Conservation (phyloP, 53 echinoderm and acorn worm genomes). For the Mesocentrotus franciscanus region DNA sequence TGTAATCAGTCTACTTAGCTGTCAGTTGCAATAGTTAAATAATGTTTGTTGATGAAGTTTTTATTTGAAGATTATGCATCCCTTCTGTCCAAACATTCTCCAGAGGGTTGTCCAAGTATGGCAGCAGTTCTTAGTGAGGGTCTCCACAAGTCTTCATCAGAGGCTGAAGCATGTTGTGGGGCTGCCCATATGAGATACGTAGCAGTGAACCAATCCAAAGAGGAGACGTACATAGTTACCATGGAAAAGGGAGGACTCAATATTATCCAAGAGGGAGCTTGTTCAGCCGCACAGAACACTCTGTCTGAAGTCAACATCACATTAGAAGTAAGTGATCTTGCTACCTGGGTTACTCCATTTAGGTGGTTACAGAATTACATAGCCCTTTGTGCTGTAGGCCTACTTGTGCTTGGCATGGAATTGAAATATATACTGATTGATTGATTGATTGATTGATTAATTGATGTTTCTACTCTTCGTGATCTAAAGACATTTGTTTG, state of each 20-base stretch:
- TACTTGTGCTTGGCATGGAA: no score
- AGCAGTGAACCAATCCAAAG: not conserved
- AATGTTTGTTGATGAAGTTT: not conserved
- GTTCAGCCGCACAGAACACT: not conserved
- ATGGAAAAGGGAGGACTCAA: not conserved
- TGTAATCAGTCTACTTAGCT: not conserved
- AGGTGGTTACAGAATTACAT: no score
- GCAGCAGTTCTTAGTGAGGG: not conserved
- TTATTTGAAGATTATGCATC: not conserved
- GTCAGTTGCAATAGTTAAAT: not conserved
- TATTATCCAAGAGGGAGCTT: not conserved
- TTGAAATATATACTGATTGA: no score
- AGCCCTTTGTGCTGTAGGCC: no score
- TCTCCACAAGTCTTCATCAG: not conserved
- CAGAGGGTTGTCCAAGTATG: conserved; percentile 33
- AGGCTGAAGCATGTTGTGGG: not conserved
- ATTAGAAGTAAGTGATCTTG: not conserved
- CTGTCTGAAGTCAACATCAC: conserved; percentile 14
- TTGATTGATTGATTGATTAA: no score
- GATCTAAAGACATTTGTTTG: no score
- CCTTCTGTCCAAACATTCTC: not conserved
- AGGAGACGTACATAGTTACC: not conserved
- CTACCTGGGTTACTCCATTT: no score
- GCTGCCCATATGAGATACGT: conserved; percentile 2
- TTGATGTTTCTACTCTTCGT: no score